Conservation (phyloP, 2,113 vertebrate species). For the Oxyruncus cristatus region DNA sequence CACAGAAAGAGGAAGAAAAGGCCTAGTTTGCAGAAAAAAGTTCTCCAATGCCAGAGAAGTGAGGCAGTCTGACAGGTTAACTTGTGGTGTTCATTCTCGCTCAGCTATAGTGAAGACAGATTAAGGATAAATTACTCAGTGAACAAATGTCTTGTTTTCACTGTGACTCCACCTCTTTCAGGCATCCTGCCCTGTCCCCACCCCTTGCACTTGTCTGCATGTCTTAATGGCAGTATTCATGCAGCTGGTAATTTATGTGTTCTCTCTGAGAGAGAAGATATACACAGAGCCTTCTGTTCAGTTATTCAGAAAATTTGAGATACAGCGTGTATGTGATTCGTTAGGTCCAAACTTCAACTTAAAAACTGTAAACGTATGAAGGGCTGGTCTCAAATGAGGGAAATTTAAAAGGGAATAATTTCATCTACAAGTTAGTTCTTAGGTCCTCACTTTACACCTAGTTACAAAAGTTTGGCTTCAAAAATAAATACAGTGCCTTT, state of each 20-base stretch:
- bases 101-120: neutral
- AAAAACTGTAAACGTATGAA: neutral
- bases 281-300: slow-evolving; percentile 1
- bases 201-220: slow-evolving; percentile 46
- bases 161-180: slow-evolving; percentile 4
- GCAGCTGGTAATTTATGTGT: slow-evolving; percentile 58
- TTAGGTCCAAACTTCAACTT: neutral
- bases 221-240: slow-evolving; percentile 35
- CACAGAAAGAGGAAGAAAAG: neutral
- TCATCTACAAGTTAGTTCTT: neutral
- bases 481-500: slow-evolving; percentile 11
- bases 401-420: neutral
- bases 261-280: slow-evolving; percentile 1
- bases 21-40: neutral
- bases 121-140: slow-evolving; percentile 19
- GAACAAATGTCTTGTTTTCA: slow-evolving; percentile 51
- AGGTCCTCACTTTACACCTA: neutral
- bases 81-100: neutral
- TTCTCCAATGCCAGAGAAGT: neutral
- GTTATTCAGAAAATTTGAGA: slow-evolving; percentile 41
- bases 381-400: neutral
- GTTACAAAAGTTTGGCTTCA: neutral
- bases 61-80: neutral
- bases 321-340: neutral
- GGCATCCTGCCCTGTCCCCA: slow-evolving; percentile 28